Conservation (phyloP, 2,113 vertebrate genomes). For the Oplegnathus fasciatus region DNA sequence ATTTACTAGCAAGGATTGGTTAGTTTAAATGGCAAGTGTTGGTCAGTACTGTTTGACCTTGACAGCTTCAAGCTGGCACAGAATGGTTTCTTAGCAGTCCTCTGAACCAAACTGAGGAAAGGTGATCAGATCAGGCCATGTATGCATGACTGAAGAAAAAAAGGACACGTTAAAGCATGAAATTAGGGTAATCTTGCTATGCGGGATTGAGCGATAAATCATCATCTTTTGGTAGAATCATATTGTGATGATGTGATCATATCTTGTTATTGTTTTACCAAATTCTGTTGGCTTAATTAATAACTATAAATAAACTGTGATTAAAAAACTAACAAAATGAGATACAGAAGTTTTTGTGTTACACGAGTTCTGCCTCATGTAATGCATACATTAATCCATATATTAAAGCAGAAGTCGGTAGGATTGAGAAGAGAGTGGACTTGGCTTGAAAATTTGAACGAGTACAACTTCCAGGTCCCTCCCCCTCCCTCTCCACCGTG, state of each 20-base stretch:
- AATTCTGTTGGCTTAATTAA: not conserved
- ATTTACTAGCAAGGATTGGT: not conserved
- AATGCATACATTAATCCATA: too few species aligned
- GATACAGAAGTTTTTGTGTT: not conserved
- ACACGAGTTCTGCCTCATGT: not conserved
- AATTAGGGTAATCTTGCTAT: not conserved
- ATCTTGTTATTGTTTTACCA: not conserved
- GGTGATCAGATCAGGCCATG: not conserved
- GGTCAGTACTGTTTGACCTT: conserved; percentile 10
- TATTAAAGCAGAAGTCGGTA: too few species aligned
- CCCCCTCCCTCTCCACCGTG: too few species aligned
- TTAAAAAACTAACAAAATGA: not conserved
- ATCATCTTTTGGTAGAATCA: not conserved
- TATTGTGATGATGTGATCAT: not conserved
- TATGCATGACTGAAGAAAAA: not conserved
- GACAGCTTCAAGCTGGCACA: not conserved
- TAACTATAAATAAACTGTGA: not conserved
- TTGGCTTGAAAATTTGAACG: too few species aligned
- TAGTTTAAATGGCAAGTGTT: not conserved
- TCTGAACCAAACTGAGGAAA: not conserved
- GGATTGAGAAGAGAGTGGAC: too few species aligned
- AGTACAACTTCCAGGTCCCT: too few species aligned
- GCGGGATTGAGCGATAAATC: not conserved
- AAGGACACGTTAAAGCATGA: not conserved
- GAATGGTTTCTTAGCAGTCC: not conserved